phyloP scores from a whole-genome alignment of 1,140 invertebrate species.

The Globodera ellingtonae region DNA sequence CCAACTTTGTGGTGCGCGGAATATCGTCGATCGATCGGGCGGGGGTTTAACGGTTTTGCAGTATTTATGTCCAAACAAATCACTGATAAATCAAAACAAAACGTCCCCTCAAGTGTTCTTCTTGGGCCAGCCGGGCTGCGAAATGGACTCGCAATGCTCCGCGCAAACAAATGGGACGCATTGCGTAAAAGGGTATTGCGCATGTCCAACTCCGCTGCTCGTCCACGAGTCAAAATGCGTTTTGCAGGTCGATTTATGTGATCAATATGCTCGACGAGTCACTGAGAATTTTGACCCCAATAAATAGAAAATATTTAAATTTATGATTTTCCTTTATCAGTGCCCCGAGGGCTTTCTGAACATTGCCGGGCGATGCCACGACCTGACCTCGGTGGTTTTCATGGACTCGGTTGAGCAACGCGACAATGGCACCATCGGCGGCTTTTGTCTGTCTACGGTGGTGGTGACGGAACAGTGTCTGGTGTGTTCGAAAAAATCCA shows the following conservation, averaged over 20 bases:
- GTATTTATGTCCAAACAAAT: background rate
- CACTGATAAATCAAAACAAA: background rate
- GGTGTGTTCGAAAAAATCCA: constrained; percentile 32
- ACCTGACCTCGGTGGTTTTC: constrained; percentile 64
- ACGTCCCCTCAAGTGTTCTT: constrained; percentile 30
- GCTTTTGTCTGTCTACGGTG: constrained; percentile 58
- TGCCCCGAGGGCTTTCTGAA: constrained; percentile 65
- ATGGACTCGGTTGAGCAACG: constrained; percentile 65
- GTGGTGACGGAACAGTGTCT: constrained; percentile 37
- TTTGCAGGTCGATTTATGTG: background rate
- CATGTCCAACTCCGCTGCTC: constrained; percentile 47
- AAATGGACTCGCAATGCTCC: constrained; percentile 55
- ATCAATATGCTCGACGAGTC: background rate
- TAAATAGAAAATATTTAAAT: background rate
- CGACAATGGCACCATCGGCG: constrained; percentile 62
- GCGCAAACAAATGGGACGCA: constrained; percentile 48
- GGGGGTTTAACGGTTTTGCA: no score
- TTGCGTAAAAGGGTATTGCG: constrained; percentile 56
- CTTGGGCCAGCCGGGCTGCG: constrained; percentile 61
- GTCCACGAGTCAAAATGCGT: constrained; percentile 63
- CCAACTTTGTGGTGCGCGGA: no score
- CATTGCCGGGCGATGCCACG: constrained; percentile 63
- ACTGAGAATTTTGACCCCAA: no score
- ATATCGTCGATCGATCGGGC: no score
- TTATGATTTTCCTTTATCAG: background rate